A percentile compares a stretch with the other conserved stretches of the same genome.
Conservation (phyloP, 2,797 vertebrate species). For the Micrastur ruficollis region DNA sequence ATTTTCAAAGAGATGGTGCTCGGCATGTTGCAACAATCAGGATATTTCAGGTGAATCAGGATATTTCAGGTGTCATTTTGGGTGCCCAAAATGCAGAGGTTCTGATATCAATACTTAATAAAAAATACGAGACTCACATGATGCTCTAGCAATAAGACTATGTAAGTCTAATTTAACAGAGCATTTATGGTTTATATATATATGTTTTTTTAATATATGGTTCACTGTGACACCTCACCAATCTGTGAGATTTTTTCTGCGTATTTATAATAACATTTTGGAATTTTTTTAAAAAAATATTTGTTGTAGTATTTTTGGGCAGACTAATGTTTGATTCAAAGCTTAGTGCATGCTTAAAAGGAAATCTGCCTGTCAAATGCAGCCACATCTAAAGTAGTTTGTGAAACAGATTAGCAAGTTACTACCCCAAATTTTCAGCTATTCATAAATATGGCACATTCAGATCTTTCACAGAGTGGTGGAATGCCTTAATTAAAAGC, state of each 20-base stretch:
- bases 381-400: neutral
- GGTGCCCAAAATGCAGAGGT: neutral
- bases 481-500: neutral
- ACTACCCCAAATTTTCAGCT: neutral
- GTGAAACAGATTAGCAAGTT: neutral
- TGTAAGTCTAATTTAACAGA: neutral
- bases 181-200: neutral
- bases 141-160: neutral
- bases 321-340: neutral
- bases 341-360: neutral
- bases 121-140: neutral
- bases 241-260: neutral
- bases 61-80: neutral
- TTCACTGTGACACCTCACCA: neutral
- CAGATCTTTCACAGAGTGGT: neutral
- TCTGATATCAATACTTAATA: neutral
- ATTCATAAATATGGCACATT: neutral
- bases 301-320: neutral
- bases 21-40: neutral
- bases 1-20: neutral
- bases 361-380: neutral
- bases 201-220: neutral
- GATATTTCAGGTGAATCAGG: neutral
- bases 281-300: rapidly evolving
- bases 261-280: neutral